A percentile compares a stretch with the other conserved stretches of the same genome.
phyloP scores from a whole-genome alignment of 2,113 vertebrate species.

The Cygnus atratus region DNA sequence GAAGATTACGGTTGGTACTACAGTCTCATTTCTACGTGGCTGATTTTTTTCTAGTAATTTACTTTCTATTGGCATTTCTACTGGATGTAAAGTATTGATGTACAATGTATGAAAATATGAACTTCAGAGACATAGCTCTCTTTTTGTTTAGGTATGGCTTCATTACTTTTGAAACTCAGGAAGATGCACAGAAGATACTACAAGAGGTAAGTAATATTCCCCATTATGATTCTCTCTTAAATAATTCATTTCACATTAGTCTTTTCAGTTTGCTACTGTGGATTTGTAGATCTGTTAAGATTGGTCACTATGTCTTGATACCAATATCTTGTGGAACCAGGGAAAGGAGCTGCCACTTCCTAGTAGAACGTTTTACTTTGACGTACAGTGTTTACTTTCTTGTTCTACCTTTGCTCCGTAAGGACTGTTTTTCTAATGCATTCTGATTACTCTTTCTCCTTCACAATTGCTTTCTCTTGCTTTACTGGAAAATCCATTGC shows the following conservation, averaged over 20 bases:
- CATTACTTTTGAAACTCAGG: constrained; percentile 86
- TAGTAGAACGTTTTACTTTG: neutral
- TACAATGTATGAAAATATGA: neutral
- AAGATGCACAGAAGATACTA: constrained; percentile 88
- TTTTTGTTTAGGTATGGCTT: constrained; percentile 87
- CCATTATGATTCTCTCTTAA: neutral
- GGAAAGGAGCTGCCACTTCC: neutral
- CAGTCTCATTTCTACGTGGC: rapidly evolving
- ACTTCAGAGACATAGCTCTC: neutral
- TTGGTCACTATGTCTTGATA: neutral
- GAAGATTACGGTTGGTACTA: neutral
- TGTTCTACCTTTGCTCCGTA: neutral
- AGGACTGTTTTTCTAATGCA: neutral
- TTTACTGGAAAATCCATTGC: neutral
- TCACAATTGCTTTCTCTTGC: neutral
- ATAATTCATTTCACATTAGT: neutral
- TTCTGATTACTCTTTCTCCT: neutral
- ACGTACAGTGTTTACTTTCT: neutral
- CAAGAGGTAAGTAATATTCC: constrained; percentile 76
- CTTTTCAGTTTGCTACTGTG: neutral
- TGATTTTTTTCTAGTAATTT: neutral
- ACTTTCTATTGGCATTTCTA: neutral
- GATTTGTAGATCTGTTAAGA: neutral
- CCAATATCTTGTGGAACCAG: neutral
- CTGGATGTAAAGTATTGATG: neutral